Conservation (phyloP, 2,888 invertebrate genomes). For the Nebria salina region DNA sequence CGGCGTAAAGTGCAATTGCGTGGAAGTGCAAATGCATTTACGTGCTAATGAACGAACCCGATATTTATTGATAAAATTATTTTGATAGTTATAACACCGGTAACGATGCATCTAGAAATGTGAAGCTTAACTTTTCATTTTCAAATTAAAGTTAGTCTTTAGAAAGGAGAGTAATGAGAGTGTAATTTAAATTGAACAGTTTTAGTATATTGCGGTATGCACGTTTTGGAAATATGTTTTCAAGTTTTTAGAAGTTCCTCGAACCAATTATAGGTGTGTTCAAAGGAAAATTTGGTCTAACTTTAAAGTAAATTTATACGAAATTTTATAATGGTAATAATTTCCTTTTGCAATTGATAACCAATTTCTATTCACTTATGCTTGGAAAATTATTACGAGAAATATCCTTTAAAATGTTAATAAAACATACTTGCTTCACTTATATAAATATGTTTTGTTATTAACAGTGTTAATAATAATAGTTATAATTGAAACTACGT, state of each 20-base stretch:
- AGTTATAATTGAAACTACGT: too few species aligned
- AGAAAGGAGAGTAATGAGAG: background rate
- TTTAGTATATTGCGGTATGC: background rate
- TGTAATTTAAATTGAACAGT: background rate
- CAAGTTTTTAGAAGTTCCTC: slow-evolving; percentile 5
- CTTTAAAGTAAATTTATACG: slow-evolving; percentile 4
- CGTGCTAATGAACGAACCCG: too few species aligned
- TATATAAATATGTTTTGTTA: too few species aligned
- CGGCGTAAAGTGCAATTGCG: too few species aligned
- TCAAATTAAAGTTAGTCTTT: background rate
- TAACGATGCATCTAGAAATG: background rate
- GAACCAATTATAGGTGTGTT: slow-evolving; percentile 13
- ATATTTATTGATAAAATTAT: background rate
- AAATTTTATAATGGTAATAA: slow-evolving; percentile 8
- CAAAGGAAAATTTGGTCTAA: background rate
- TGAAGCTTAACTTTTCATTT: background rate
- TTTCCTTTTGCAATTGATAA: background rate
- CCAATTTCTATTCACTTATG: background rate
- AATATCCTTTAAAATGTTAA: too few species aligned
- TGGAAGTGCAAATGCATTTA: too few species aligned
- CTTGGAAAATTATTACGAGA: background rate
- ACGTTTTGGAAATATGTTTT: slow-evolving; percentile 1
- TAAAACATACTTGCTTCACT: too few species aligned
- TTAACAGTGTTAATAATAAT: too few species aligned
- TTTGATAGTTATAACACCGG: background rate